phyloP scores from a whole-genome alignment of 2,797 vertebrate species.

The Melanotaenia boesemani region DNA sequence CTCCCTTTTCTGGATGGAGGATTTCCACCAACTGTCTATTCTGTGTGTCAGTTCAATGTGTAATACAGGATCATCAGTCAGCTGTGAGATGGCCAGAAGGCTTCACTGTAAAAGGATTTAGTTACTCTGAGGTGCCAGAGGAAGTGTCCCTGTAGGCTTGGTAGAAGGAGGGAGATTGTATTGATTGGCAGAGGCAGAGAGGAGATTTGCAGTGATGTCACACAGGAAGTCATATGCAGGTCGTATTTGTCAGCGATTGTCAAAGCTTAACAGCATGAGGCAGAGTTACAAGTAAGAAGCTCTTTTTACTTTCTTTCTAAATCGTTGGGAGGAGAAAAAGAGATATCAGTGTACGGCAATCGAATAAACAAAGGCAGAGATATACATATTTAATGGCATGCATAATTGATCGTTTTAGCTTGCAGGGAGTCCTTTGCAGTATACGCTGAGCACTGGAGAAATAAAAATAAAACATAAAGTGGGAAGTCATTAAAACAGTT shows the following conservation, averaged over 20 bases:
- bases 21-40: constrained; percentile 61
- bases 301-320: constrained; percentile 62
- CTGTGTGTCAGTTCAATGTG: constrained; percentile 66
- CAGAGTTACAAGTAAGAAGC: constrained; percentile 15
- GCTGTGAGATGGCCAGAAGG: constrained; percentile 63
- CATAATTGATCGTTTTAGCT: constrained; percentile 81
- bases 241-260: constrained; percentile 33
- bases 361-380: constrained; percentile 81
- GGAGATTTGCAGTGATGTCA: constrained; percentile 67
- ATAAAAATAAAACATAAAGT: constrained; percentile 82
- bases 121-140: constrained; percentile 58
- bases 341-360: constrained; percentile 75
- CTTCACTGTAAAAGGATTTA: constrained; percentile 73
- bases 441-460: constrained; percentile 76
- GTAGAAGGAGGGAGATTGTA: constrained; percentile 40
- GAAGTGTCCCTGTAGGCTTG: constrained; percentile 52
- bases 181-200: constrained; percentile 51
- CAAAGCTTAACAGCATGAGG: constrained; percentile 36
- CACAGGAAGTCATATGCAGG: constrained; percentile 62
- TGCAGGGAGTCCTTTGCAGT: constrained; percentile 80
- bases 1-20: constrained; percentile 36
- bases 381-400: constrained; percentile 83
- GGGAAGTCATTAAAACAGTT: constrained; percentile 79
- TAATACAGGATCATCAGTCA: constrained; percentile 75
- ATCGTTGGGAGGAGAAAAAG: constrained; percentile 62